phyloP scores from a whole-genome alignment of 1,140 invertebrate species.

The Apocrypta bakeri region DNA sequence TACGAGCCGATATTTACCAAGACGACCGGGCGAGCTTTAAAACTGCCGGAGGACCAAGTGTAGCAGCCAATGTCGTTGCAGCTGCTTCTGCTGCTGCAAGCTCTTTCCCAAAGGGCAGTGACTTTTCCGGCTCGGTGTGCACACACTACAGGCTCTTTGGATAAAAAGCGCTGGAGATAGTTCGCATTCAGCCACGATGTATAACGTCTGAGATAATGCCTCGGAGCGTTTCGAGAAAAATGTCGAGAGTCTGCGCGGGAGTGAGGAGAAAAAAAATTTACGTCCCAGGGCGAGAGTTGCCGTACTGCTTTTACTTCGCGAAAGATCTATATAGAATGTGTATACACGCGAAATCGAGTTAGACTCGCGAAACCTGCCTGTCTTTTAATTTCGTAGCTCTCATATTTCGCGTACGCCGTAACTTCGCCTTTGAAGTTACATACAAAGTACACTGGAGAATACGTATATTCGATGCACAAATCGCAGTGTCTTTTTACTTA shows the following conservation, averaged over 20 bases:
- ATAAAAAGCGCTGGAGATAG: background rate
- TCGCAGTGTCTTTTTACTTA: background rate
- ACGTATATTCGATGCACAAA: no score
- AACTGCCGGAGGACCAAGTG: conserved; percentile 1
- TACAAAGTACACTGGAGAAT: no score
- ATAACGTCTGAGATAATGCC: conserved; percentile 37
- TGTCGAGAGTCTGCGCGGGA: background rate
- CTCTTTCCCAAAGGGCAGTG: background rate
- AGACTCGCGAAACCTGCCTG: conserved; percentile 14
- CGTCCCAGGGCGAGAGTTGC: background rate
- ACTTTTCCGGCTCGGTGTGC: background rate
- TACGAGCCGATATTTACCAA: conserved; percentile 22
- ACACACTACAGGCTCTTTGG: background rate
- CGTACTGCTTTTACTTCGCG: background rate
- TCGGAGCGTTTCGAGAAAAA: conserved; percentile 30
- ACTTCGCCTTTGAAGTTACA: background rate
- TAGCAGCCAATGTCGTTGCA: background rate
- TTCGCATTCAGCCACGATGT: conserved; percentile 8
- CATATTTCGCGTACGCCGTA: background rate
- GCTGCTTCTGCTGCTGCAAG: background rate
- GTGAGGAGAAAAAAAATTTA: background rate
- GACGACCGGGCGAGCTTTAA: conserved; percentile 26
- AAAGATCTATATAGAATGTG: background rate
- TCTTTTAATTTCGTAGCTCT: conserved; percentile 21
- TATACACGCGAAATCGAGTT: conserved; percentile 23